Percentiles rank a stretch among this genome's conserved stretches.
Conservation (phyloP, 2,113 vertebrate genomes). For the Herpetotheres cachinnans region DNA sequence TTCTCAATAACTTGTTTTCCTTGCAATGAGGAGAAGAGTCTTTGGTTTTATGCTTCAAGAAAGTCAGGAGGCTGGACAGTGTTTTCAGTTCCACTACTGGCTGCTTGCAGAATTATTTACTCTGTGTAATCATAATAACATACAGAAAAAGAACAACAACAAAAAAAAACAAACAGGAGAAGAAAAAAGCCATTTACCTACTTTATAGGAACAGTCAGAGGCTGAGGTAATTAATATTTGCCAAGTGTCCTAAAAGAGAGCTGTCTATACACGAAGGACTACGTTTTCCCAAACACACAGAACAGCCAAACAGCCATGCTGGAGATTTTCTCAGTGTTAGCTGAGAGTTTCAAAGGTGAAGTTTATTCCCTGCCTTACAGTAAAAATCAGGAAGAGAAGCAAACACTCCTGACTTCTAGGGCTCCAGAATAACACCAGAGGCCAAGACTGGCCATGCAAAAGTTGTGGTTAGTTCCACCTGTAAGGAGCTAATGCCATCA, state of each 20-base stretch:
- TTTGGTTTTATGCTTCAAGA: not conserved
- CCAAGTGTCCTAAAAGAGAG: not conserved
- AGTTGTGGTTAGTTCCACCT: not conserved
- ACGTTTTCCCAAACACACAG: not conserved
- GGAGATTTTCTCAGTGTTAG: not conserved
- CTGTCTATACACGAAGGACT: not conserved
- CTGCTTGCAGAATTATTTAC: not conserved
- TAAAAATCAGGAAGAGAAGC: not conserved
- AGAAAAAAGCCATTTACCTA: not conserved
- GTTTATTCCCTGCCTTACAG: not conserved
- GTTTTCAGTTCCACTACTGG: not conserved
- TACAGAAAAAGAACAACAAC: not conserved
- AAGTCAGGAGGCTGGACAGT: not conserved
- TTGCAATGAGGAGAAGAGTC: not conserved
- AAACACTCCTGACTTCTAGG: rapidly evolving
- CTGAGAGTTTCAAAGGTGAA: not conserved
- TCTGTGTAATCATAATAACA: not conserved
- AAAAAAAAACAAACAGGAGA: not conserved
- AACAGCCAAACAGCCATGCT: not conserved
- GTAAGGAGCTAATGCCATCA: not conserved
- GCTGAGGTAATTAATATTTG: not conserved
- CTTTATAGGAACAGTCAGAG: not conserved
- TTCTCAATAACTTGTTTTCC: not conserved
- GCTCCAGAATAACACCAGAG: not conserved
- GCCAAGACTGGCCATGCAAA: not conserved